These are phyloP conservation scores for Odontesthes bonariensis DNA, from an alignment of 2,113 vertebrate species.

Conservation along the genomic window DNA sequence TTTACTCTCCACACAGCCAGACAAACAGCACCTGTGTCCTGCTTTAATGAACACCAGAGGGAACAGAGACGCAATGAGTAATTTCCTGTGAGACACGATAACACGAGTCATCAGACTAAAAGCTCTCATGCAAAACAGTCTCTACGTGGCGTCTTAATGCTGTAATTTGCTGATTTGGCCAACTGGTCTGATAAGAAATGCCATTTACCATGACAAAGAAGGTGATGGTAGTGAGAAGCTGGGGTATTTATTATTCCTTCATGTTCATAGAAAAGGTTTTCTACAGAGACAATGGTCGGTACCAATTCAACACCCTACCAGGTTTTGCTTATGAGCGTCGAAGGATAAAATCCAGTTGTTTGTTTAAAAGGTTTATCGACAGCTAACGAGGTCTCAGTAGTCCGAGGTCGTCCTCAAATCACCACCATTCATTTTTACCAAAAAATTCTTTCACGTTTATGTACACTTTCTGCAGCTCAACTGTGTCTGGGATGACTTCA, in stretches of 20 bases:
- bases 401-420: not conserved
- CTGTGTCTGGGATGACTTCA: too few relatives aligned
- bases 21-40: constrained; percentile 15
- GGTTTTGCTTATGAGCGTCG: not conserved
- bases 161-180: constrained; percentile 8
- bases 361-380: not conserved
- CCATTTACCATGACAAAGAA: not conserved
- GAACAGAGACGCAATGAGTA: constrained; percentile 39
- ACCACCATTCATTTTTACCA: not conserved
- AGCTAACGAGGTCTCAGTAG: not conserved
- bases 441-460: not conserved
- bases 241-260: not conserved
- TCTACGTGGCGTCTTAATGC: not conserved
- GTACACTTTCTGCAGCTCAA: not conserved
- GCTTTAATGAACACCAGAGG: constrained; percentile 61
- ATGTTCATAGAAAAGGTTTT: not conserved
- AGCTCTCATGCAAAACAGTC: not conserved
- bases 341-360: not conserved
- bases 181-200: not conserved
- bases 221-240: not conserved
- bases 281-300: not conserved
- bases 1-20: not conserved
- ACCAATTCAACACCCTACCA: not conserved
- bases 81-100: constrained; percentile 45
- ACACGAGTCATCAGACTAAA: constrained; percentile 39